Evolutionary conservation across 2,888 invertebrate genomes (phyloP), one percentile per base, ranked within the genome.

Genomic region (Chrysopilus asiliformis): DNA sequence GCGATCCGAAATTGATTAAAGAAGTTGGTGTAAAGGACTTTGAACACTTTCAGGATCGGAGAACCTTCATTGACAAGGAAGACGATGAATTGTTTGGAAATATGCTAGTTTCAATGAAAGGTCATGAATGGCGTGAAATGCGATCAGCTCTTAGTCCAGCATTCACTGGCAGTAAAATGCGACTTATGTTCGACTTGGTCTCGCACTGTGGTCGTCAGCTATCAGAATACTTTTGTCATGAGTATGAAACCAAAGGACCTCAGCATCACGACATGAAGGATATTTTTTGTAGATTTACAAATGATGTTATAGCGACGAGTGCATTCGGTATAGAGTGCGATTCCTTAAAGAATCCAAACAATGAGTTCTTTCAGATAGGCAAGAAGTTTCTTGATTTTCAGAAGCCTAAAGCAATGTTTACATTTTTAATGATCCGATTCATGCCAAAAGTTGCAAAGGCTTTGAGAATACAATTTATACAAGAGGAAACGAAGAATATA

Each of bases 251-350:
- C 22, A 4, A 22, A 10, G 38, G 16, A 5, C 3, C 5, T 2
- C 15, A 31, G 8, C 13, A 18, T 3, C 35, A 66, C 2, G 68
- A 69, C 24, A 50, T 59, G 41, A 66, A 64, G 41, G 68, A 70
- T 36, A 42, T 61, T 2, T 62, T 61, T 3, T 59, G 64, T 2
- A 55, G 68, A 12, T 68, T 59, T 40, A 55, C 67, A 1, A 69
- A 66, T 40, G 70, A 71, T 45, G 67, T 70, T 2, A 70, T 72
- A 33, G 71, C 70, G 0, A 60, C 67, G 1, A 60, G 64, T 18
- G 68, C 67, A 2, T 70, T 69, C 42, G 71, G 70, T 0, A 45
- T 70, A 2, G 57, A 64, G 38, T 60, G 67, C 5, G 57, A 71
- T 49, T 70, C 71, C 0, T 49, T 67, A 3, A 47, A 49, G 2